Base-by-base conservation (phyloP, 1,140 invertebrate genomes). In the Philopotamus ludificatus region DNA sequence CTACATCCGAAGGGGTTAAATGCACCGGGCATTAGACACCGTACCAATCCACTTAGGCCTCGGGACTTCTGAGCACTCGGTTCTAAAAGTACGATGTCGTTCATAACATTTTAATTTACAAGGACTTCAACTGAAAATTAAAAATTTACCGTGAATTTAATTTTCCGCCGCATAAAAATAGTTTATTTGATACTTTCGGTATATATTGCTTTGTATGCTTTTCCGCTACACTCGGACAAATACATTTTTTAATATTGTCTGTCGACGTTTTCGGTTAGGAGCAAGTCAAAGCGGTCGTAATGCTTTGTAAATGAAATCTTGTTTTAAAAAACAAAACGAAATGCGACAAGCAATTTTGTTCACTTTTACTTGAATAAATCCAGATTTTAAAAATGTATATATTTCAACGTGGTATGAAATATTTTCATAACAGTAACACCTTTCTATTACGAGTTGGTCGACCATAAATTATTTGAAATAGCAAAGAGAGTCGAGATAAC, bases 391-490 rank as follows among this genome's bases (percentile, higher is more conserved):
- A 34, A 34, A 34, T 34, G 28, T 34, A 34, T 34, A 34, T n/a
- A n/a, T n/a, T n/a, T n/a, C 28, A 12, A 34, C 28, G 28, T 4
- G 4, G 28, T 34, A 34, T n/a, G 41, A 1, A 15, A 44, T 44
- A 15, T 25, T 55, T 26, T 55, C n/a, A 16, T 16, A 55, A n/a
- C 51, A 26, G 51, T n/a, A 55, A 34, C 39, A 42, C 54, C 10
- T 57, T 57, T 57, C 54, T 57, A 57, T 57, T 57, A 57, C 54
- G 23, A 57, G 54, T 57, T 42, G 10, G 10, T 21, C 54, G 42
- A 57, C 54, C 42, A 57, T 57, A 57, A 57, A 57, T 42, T 57
- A 57, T 39, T 57, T 57, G 12, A 18, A 26, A 55, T 39, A 55
- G 12, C 25, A 12, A 57, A 42, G 39, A 42, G 28, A 25, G 18